Evolutionary conservation across 1,140 invertebrate genomes (phyloP).

Genomic region (Hirudo medicinalis): DNA sequence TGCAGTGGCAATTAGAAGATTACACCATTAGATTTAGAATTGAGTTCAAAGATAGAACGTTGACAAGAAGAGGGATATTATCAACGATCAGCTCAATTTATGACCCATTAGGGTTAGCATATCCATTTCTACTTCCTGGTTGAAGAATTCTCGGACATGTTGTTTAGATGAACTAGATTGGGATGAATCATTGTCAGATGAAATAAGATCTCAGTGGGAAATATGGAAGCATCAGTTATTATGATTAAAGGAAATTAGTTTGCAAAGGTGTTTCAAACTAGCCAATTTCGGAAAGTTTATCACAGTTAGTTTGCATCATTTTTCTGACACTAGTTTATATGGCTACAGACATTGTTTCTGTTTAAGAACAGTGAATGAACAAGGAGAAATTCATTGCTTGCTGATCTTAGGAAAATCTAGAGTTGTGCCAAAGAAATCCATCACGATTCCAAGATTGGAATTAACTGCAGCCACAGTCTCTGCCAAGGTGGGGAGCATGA

Average conservation of each 20-base stretch:
- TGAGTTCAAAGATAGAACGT: too few species aligned
- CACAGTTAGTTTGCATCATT: slow-evolving; percentile 20
- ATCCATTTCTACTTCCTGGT: too few species aligned
- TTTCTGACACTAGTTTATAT: slow-evolving; percentile 22
- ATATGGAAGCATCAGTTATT: too few species aligned
- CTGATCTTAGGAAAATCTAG: slow-evolving; percentile 24
- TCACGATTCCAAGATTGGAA: slow-evolving; percentile 24
- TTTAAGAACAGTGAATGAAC: slow-evolving; percentile 6
- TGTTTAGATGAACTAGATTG: too few species aligned
- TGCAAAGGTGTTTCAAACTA: neutral
- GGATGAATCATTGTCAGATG: too few species aligned
- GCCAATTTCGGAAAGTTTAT: neutral
- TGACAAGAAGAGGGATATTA: too few species aligned
- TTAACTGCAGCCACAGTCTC: slow-evolving; percentile 19
- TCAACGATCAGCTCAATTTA: too few species aligned
- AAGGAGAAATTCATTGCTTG: neutral
- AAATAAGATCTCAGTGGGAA: too few species aligned
- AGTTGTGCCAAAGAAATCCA: slow-evolving; percentile 17
- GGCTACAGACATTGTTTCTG: slow-evolving; percentile 23
- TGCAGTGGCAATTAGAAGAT: slow-evolving; percentile 13
- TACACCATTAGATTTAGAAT: slow-evolving; percentile 8
- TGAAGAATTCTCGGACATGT: too few species aligned
- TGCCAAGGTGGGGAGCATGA: neutral
- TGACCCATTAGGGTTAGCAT: too few species aligned
- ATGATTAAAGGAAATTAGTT: too few species aligned